A percentile compares a stretch with the other conserved stretches of the same genome.
These are phyloP conservation scores for Nudaria mundana DNA, from an alignment of 2,888 invertebrate species.

Conservation along the genomic window DNA sequence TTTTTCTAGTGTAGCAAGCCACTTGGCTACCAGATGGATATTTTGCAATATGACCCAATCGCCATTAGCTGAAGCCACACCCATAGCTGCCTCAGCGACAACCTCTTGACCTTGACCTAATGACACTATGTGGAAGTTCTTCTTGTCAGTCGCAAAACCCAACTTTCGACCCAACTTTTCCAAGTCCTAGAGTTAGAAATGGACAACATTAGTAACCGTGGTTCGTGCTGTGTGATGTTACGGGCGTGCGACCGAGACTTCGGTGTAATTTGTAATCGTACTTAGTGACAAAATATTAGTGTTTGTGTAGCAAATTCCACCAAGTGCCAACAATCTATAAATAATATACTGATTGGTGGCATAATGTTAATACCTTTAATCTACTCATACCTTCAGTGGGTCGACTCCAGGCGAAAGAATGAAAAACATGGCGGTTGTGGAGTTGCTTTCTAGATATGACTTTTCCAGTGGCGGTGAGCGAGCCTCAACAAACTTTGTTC, in stretches of 20 bases:
- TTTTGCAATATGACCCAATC: constrained; percentile 98
- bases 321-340: background rate
- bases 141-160: constrained; percentile 89
- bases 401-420: constrained; percentile 97
- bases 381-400: constrained; percentile 86
- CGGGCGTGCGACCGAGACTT: no score
- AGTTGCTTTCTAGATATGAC: constrained; percentile 92
- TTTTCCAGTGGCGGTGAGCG: constrained; percentile 90
- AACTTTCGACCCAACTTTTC: constrained; percentile 91
- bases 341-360: no score
- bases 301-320: no score
- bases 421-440: constrained; percentile 94
- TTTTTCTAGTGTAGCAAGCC: constrained; percentile 94
- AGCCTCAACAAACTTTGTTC: constrained; percentile 90
- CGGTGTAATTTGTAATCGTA: no score
- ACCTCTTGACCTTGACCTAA: constrained; percentile 97
- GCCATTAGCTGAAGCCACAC: constrained; percentile 86
- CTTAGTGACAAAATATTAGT: no score
- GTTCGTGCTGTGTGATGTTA: no score
- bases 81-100: constrained; percentile 94
- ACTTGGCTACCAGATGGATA: constrained; percentile 93
- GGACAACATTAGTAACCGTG: background rate
- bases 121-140: constrained; percentile 95
- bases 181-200: constrained; percentile 83
- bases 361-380: background rate